Evolutionary conservation across 2,113 vertebrate species (phyloP).

Genomic region (Tringa solitaria): DNA sequence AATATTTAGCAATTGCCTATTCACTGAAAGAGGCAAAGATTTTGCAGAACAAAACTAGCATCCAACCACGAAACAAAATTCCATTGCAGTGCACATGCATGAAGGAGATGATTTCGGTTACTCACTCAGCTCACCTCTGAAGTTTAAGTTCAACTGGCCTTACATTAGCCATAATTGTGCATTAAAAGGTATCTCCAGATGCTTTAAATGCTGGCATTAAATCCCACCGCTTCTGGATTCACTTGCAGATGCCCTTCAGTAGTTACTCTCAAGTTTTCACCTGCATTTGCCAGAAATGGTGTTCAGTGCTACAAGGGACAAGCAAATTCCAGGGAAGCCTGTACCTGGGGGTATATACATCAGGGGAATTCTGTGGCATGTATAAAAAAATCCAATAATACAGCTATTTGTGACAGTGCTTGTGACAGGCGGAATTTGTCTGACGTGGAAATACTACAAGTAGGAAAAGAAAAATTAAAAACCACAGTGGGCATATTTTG

Average conservation of each 20-base stretch:
- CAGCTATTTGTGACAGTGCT: background rate
- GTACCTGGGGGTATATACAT: no score
- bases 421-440: background rate
- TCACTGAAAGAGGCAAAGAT: background rate
- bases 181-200: background rate
- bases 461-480: background rate
- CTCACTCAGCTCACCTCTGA: background rate
- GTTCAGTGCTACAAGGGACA: background rate
- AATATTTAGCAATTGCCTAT: background rate
- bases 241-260: background rate
- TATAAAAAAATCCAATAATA: background rate
- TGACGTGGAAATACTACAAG: fast-evolving
- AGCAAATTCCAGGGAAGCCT: background rate
- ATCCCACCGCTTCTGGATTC: background rate
- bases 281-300: background rate
- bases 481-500: background rate
- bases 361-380: background rate
- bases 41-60: background rate
- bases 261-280: background rate
- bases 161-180: background rate
- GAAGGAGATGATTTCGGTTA: background rate
- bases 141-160: background rate
- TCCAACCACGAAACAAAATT: background rate
- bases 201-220: background rate
- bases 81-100: background rate